A percentile compares a stretch with the other conserved stretches of the same genome.
Conservation (phyloP, 2,113 vertebrate species). For the Erythrolamprus reginae region DNA sequence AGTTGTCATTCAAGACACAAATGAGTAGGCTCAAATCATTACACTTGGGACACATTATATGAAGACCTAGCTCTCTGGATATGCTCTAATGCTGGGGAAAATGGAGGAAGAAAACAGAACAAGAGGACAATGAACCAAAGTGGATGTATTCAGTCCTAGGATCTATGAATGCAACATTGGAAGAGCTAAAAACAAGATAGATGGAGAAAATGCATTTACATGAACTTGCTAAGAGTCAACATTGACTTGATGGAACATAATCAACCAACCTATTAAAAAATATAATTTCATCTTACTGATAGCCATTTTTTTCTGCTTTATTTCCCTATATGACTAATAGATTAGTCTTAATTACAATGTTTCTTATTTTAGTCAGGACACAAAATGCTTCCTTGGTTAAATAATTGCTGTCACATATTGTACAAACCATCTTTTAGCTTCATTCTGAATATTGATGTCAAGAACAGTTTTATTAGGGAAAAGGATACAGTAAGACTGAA, state of each 20-base stretch:
- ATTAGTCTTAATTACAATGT: constrained; percentile 38
- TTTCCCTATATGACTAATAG: constrained; percentile 35
- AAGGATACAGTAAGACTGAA: constrained; percentile 10
- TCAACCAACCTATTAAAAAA: neutral
- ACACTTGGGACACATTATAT: neutral
- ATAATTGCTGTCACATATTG: constrained; percentile 29
- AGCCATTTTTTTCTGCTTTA: neutral
- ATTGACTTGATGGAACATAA: neutral
- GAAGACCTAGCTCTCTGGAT: neutral
- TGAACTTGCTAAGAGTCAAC: neutral
- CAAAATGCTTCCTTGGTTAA: constrained; percentile 36
- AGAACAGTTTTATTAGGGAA: constrained; percentile 32
- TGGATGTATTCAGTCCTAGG: neutral
- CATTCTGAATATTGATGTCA: constrained; percentile 33
- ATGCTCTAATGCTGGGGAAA: neutral
- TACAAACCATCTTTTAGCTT: constrained; percentile 24
- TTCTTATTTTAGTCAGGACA: constrained; percentile 24
- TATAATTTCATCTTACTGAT: constrained; percentile 44
- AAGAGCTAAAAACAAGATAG: neutral
- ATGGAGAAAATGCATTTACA: neutral
- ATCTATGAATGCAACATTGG: neutral
- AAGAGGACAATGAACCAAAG: neutral
- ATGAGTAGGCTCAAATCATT: neutral
- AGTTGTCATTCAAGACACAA: neutral
- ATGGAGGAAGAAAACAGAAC: neutral